Evolutionary conservation across 2,888 invertebrate species (phyloP), one percentile per base, ranked within the genome.

Genomic region (Dynastes tityus): DNA sequence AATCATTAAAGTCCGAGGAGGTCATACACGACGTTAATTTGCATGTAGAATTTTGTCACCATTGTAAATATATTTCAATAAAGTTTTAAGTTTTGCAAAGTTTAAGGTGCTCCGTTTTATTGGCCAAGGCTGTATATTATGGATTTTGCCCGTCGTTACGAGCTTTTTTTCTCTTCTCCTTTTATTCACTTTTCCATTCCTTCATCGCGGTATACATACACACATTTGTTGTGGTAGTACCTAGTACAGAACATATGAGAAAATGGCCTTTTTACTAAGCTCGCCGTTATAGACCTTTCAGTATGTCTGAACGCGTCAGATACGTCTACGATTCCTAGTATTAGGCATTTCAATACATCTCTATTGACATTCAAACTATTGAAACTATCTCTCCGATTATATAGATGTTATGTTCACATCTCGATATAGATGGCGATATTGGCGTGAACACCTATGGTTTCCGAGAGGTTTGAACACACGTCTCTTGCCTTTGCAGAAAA

Each of bases 311-410:
- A 37, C 58, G 73, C 40, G 40, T 73, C 73, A 58, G 73, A 58
- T 58, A 53, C 11, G 22, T 53, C 58, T 32, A 29, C 64, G 11
- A 49, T 49, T 74, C 63, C 45, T 29, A 13, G 76, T 49, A 51
- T 76, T 76, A 51, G 61, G 51, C 40, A 29, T 76, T 65, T 76
- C 64, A 65, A 76, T 76, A 65, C 64, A 51, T 45, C 40, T 76
- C 32, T 65, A 65, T 76, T 53, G 64, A 73, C 73, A 73, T 73
- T 73, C 58, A 73, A 73, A 73, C 58, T 73, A 73, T 73, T 73
- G 73, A 61, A 73, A 58, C 22, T 58, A 73, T 73, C 73, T 73
- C 58, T 58, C 22, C 58, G 73, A 73, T 73, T 73, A 73, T 58
- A 73, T 73, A 58, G 73, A 73, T 58, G 73, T 58, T 73, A 40